These are phyloP conservation scores for Dipodomys stephensi DNA, from an alignment of 2,113 vertebrate genomes.

Conservation along the genomic window DNA sequence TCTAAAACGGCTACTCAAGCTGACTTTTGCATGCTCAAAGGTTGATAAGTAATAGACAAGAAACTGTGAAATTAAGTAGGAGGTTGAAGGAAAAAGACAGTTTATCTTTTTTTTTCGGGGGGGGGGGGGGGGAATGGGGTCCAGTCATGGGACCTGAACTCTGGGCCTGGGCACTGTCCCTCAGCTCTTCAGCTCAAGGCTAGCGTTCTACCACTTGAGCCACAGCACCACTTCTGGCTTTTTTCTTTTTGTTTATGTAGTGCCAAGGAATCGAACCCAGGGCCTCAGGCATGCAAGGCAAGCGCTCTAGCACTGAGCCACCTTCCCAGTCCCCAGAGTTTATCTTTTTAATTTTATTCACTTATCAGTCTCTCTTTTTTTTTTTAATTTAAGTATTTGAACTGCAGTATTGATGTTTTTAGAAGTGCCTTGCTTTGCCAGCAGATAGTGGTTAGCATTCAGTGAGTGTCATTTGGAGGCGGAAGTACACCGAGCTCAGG, in stretches of 20 bases:
- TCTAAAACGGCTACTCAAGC: constrained; percentile 18
- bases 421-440: neutral
- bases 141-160: too few relatives aligned
- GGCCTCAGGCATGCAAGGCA: too few relatives aligned
- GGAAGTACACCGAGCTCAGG: too few relatives aligned
- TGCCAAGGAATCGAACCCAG: too few relatives aligned
- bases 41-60: constrained; percentile 13
- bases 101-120: too few relatives aligned
- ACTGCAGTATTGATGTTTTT: neutral
- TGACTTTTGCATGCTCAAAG: neutral
- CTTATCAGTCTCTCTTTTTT: neutral
- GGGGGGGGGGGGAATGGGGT: neutral
- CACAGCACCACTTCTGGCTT: too few relatives aligned
- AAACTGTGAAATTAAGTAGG: neutral
- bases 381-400: constrained; percentile 8
- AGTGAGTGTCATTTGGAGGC: neutral
- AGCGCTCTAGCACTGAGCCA: too few relatives aligned
- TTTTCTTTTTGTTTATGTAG: too few relatives aligned
- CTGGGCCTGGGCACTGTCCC: too few relatives aligned
- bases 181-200: too few relatives aligned
- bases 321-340: neutral
- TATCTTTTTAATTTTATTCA: neutral
- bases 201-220: too few relatives aligned
- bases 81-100: neutral
- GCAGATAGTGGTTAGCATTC: neutral